phyloP scores from a whole-genome alignment of 2,888 invertebrate species.

The Leucoptera coffeella region DNA sequence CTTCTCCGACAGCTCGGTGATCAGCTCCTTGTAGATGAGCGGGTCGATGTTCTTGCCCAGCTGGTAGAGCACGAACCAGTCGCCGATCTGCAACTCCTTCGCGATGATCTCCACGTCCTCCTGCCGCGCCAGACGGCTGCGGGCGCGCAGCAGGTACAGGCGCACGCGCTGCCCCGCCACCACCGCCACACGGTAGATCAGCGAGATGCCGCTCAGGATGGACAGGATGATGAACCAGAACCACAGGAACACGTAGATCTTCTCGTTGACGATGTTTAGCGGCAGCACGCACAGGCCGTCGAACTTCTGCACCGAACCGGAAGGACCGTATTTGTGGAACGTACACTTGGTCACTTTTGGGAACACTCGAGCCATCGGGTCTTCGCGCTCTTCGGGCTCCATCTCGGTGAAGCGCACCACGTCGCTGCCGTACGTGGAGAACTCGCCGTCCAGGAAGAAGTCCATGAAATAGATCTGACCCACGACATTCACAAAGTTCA shows the following conservation, averaged over 20 bases:
- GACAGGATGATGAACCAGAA: conserved; percentile 88
- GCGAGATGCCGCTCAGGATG: conserved; percentile 70
- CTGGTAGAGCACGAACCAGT: conserved; percentile 90
- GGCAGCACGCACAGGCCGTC: conserved; percentile 89
- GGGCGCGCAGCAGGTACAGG: conserved; percentile 72
- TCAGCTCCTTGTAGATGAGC: conserved; percentile 80
- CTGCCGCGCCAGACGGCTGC: conserved; percentile 72
- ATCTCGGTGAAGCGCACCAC: conserved; percentile 84
- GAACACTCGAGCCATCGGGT: conserved; percentile 82
- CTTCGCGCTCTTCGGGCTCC: conserved; percentile 79
- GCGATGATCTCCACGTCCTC: conserved; percentile 74
- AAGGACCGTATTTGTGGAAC: conserved; percentile 94
- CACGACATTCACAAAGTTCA: conserved; percentile 85
- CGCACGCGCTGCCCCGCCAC: conserved; percentile 73
- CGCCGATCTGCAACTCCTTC: conserved; percentile 79
- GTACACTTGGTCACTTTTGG: conserved; percentile 92
- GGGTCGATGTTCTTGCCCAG: conserved; percentile 92
- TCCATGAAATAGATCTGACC: conserved; percentile 92
- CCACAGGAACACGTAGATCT: conserved; percentile 91
- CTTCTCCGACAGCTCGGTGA: conserved; percentile 70
- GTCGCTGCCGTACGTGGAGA: conserved; percentile 85
- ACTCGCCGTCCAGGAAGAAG: conserved; percentile 84
- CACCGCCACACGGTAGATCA: conserved; percentile 75
- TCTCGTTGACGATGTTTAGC: conserved; percentile 90
- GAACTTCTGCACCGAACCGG: conserved; percentile 85